Percentiles rank a stretch among this genome's conserved stretches.
Evolutionary conservation across 2,888 invertebrate species (phyloP).

Genomic region (Panorpa germanica): DNA sequence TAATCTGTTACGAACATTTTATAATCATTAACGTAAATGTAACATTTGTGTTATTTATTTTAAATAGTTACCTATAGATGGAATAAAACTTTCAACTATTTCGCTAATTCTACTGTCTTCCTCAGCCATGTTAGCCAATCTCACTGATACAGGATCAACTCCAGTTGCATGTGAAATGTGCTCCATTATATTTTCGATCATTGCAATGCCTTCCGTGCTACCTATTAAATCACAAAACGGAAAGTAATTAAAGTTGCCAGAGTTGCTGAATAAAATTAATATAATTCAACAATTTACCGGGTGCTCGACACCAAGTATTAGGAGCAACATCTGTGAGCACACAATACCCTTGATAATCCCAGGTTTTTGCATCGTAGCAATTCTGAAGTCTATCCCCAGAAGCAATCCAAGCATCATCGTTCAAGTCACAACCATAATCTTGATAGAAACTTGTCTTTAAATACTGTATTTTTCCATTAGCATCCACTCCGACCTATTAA

Average conservation of each 20-base stretch:
- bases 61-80: conserved; percentile 17
- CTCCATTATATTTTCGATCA: conserved; percentile 45
- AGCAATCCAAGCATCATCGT: conserved; percentile 26
- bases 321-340: conserved; percentile 44
- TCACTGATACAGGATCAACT: conserved; percentile 36
- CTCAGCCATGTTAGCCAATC: conserved; percentile 28
- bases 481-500: conserved; percentile 34
- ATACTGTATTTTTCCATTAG: conserved; percentile 42
- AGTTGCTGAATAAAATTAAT: neutral
- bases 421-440: conserved; percentile 28
- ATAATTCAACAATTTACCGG: conserved; percentile 14
- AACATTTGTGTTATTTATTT: neutral
- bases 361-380: conserved; percentile 35
- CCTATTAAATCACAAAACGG: conserved; percentile 22
- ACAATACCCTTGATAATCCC: too few species aligned
- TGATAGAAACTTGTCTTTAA: conserved; percentile 32
- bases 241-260: neutral
- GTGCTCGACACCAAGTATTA: conserved; percentile 52
- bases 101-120: conserved; percentile 21
- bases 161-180: conserved; percentile 36
- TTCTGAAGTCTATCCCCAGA: conserved; percentile 25
- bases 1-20: too few species aligned
- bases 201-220: conserved; percentile 38
- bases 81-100: conserved; percentile 30
- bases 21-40: neutral